Evolutionary conservation across 2,113 vertebrate species (phyloP).

Genomic region (Corythaeola cristata): DNA sequence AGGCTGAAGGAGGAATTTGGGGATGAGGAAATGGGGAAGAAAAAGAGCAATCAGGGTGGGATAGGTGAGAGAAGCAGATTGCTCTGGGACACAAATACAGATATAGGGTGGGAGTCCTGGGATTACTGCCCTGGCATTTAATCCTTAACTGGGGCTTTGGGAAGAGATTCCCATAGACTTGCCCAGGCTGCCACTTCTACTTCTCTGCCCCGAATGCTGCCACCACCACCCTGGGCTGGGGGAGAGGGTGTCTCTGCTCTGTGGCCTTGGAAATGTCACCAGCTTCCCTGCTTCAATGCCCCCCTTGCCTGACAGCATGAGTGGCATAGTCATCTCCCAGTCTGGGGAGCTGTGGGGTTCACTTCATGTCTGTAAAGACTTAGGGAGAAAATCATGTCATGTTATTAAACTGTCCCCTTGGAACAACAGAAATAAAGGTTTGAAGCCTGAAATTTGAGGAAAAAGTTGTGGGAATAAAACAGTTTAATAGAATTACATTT

Average conservation of each 20-base stretch:
- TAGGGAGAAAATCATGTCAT: not conserved
- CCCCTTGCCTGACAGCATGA: not conserved
- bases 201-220: not conserved
- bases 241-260: not conserved
- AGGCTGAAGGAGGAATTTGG: not conserved
- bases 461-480: not conserved
- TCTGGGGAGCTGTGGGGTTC: not conserved
- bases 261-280: not conserved
- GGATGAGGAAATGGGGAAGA: not conserved
- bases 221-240: not conserved
- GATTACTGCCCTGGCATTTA: not conserved
- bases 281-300: not conserved
- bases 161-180: not conserved
- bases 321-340: not conserved
- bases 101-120: not conserved
- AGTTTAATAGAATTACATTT: not conserved
- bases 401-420: not conserved
- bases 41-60: not conserved
- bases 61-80: not conserved
- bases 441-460: not conserved
- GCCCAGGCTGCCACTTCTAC: not conserved
- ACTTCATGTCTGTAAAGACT: not conserved
- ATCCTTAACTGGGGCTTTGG: not conserved
- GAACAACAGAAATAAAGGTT: not conserved
- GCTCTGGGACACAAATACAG: not conserved